These are phyloP conservation scores for Brienomyrus longianalis DNA, from an alignment of 2,113 vertebrate species.

Conservation along the genomic window DNA sequence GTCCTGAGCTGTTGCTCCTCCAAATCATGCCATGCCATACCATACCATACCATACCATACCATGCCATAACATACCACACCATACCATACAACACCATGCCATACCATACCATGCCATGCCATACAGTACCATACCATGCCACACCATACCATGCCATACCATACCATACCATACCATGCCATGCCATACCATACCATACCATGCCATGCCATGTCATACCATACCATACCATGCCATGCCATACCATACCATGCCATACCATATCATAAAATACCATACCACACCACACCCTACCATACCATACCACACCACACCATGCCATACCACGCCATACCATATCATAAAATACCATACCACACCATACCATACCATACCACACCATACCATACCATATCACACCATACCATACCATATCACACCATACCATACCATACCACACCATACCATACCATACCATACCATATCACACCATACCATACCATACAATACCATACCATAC, in stretches of 20 bases:
- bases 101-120: not conserved
- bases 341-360: too few relatives aligned
- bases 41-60: not conserved
- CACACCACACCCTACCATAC: too few relatives aligned
- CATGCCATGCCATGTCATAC: not conserved
- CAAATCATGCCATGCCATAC: not conserved
- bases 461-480: too few relatives aligned
- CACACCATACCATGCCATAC: not conserved
- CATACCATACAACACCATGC: not conserved
- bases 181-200: rapidly evolving
- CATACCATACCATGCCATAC: not conserved
- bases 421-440: not conserved
- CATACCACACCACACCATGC: not conserved
- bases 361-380: too few relatives aligned
- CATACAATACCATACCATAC: too few relatives aligned
- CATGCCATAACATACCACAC: too few relatives aligned
- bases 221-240: rapidly evolving
- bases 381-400: too few relatives aligned
- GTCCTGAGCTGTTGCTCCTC: not conserved
- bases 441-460: too few relatives aligned
- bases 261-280: too few relatives aligned
- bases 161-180: not conserved
- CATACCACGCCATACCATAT: too few relatives aligned
- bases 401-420: too few relatives aligned
- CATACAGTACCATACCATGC: not conserved